Evolutionary conservation across 1,140 invertebrate species (phyloP).

Genomic region (Megalopta genalis): DNA sequence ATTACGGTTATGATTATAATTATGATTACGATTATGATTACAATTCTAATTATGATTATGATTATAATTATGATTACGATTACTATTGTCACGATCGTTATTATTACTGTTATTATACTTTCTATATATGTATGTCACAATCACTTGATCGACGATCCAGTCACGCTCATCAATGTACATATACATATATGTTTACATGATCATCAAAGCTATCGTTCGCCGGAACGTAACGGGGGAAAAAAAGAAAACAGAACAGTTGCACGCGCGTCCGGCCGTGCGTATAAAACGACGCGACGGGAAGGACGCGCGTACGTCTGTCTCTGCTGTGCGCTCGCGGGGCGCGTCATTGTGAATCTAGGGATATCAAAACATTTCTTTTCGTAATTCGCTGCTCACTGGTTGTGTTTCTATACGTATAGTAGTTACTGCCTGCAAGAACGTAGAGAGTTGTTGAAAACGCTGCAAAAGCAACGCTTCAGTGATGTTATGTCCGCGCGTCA

Average conservation of each 20-base stretch:
- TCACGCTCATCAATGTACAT: slow-evolving; percentile 34
- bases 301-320: slow-evolving; percentile 13
- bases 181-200: slow-evolving; percentile 10
- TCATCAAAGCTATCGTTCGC: not conserved
- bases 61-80: slow-evolving; percentile 20
- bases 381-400: slow-evolving; percentile 51
- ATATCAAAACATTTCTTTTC: slow-evolving; percentile 22
- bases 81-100: slow-evolving; percentile 13
- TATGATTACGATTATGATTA: slow-evolving; percentile 18
- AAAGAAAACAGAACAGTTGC: not conserved
- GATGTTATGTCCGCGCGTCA: slow-evolving; percentile 30
- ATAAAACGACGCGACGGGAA: not conserved
- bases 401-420: slow-evolving; percentile 57
- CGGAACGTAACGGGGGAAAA: not conserved
- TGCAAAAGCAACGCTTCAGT: slow-evolving; percentile 60
- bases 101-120: slow-evolving; percentile 24
- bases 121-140: slow-evolving; percentile 32
- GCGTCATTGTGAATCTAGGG: not conserved
- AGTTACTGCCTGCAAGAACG: slow-evolving; percentile 52
- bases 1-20: not conserved
- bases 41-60: slow-evolving; percentile 10
- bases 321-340: not conserved
- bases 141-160: slow-evolving; percentile 34
- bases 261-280: not conserved
- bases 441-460: slow-evolving; percentile 53